phyloP scores from a whole-genome alignment of 2,888 invertebrate species.

The Nomada ruficornis region DNA sequence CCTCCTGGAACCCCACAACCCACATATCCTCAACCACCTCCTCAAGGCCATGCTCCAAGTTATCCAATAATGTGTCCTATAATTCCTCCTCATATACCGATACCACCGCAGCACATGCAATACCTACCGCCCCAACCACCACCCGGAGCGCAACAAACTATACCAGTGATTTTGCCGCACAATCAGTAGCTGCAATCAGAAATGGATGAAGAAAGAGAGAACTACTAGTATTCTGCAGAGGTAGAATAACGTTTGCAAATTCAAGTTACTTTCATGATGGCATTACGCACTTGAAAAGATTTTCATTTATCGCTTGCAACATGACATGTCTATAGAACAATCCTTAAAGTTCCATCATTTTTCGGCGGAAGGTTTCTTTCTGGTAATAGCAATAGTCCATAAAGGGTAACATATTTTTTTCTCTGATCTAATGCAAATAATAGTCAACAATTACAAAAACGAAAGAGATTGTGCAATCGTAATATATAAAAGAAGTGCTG shows the following conservation, averaged over 20 bases:
- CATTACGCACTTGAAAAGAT: conserved; percentile 51
- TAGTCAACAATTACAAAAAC: not conserved
- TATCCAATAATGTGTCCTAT: conserved; percentile 87
- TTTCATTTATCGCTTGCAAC: conserved; percentile 41
- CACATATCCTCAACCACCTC: conserved; percentile 87
- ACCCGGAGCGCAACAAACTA: conserved; percentile 83
- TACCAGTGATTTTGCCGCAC: conserved; percentile 84
- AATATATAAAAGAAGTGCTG: conserved; percentile 37
- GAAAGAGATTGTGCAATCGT: conserved; percentile 11
- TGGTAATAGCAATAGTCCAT: conserved; percentile 19
- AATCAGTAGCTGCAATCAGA: conserved; percentile 84
- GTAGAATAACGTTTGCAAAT: conserved; percentile 73
- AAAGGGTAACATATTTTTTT: conserved; percentile 9
- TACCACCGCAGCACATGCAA: conserved; percentile 86
- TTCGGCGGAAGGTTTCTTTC: not conserved
- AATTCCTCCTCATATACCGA: conserved; percentile 84
- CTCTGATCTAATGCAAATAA: conserved; percentile 2
- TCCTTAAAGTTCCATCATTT: conserved; percentile 4
- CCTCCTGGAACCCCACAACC: conserved; percentile 84
- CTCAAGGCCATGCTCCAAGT: conserved; percentile 85
- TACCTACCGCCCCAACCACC: conserved; percentile 85
- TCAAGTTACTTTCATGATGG: conserved; percentile 71
- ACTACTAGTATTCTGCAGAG: conserved; percentile 75
- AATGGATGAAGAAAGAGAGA: conserved; percentile 76
- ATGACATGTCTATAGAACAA: conserved; percentile 18